Evolutionary conservation across 2,797 vertebrate genomes (phyloP), one percentile per base, ranked within the genome.

Genomic region (Onychomys leucogaster): DNA sequence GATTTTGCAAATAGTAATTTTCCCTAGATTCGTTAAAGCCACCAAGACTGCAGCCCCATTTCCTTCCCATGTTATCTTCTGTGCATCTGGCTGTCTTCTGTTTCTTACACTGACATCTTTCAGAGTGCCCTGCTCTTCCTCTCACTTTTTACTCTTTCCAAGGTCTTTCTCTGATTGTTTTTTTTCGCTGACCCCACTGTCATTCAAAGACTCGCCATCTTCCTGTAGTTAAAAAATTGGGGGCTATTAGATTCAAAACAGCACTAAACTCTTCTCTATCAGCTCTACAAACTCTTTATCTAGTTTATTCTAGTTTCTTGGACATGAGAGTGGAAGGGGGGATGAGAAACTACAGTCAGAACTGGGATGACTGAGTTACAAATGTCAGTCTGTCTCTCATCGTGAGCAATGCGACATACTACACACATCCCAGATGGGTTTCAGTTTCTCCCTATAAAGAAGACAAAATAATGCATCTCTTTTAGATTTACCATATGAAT

Each of bases 391-490:
- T 94, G 52, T 85, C 76, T 69, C 23, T 91, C 85, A 76, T 59
- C 87, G 29, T 67, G 19, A 95, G 49, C 52, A 96, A 41, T n/a
- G 34, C 59, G 57, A 19, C 13, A 93, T 52, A 49, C 73, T 76
- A 89, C 11, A 57, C 52, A n/a, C 82, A 88, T 65, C 23, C 37
- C 43, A 84, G 67, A 37, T 41, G 32, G 52, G 34, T 9, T 52
- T 95, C 65, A 77, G 52, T 67, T 27, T 94, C 55, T 87, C 34
- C 75, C 21, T 94, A 19, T 34, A 93, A 65, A 12, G 90, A 93
- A 49, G 3, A 96, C 73, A 97, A 96, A 97, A 94, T 37, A 85
- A 73, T 86, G 19, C 23, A 27, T 67, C 2, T 37, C 8, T 86
- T 95, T 87, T 90, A 87, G 37, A 55, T 77, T 73, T 89, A 90